Evolutionary conservation across 2,113 vertebrate genomes (phyloP).

Genomic region (Chaetops frenatus): DNA sequence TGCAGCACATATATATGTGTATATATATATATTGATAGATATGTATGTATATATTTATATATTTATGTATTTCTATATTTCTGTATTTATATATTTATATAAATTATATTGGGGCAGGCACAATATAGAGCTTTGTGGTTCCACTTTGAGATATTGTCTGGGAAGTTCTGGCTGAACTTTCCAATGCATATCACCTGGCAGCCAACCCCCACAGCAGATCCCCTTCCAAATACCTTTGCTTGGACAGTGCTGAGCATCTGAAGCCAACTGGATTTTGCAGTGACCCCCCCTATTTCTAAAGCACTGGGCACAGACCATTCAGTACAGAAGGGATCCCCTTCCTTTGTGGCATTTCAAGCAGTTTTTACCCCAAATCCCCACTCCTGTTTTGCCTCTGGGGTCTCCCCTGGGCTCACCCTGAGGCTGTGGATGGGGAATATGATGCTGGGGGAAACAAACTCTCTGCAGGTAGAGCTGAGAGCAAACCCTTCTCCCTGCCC

Average conservation of each 20-base stretch:
- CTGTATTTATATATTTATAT: rapidly evolving
- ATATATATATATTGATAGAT: not conserved
- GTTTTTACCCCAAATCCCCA: not conserved
- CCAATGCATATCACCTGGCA: not conserved
- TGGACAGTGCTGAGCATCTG: not conserved
- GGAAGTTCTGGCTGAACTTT: not conserved
- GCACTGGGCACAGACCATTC: not conserved
- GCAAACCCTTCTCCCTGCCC: not conserved
- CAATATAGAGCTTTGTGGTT: not conserved
- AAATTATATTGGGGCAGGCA: not conserved
- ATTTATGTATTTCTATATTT: too few species aligned
- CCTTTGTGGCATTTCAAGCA: not conserved
- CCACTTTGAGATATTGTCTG: not conserved
- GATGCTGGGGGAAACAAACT: not conserved
- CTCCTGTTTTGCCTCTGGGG: not conserved
- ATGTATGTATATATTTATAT: too few species aligned
- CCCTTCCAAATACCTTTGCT: not conserved
- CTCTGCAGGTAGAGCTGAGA: not conserved
- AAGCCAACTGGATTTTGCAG: not conserved
- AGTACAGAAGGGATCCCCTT: not conserved
- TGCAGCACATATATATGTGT: not conserved
- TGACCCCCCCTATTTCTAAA: not conserved
- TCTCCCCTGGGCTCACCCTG: not conserved
- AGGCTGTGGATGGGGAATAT: not conserved
- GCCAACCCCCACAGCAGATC: not conserved